These are phyloP conservation scores for Psammodynastes pulverulentus DNA, from an alignment of 2,113 vertebrate species.

Conservation along the genomic window DNA sequence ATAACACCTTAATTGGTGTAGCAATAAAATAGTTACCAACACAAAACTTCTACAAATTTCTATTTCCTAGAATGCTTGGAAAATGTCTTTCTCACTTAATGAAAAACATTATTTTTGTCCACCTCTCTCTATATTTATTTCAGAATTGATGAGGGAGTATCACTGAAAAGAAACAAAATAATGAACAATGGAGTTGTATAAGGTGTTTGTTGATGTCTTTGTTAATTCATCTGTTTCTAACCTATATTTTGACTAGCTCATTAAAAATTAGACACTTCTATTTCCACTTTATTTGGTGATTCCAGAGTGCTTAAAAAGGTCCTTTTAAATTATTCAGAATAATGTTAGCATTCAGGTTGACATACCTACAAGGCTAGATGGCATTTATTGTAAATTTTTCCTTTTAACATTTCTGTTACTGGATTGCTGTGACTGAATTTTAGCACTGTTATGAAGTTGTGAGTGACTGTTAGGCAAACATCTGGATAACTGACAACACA, in stretches of 20 bases:
- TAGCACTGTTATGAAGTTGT: neutral
- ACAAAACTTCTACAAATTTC: neutral
- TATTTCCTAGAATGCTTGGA: no score
- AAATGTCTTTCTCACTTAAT: neutral
- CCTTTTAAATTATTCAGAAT: slow-evolving; percentile 3
- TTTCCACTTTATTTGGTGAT: neutral
- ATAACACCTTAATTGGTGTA: neutral
- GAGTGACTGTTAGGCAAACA: neutral
- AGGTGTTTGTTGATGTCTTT: neutral
- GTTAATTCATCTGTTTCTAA: neutral
- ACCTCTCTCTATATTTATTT: neutral
- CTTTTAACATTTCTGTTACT: neutral
- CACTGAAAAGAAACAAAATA: neutral
- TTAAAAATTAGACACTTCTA: fast-evolving
- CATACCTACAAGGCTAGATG: neutral
- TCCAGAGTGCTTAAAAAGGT: neutral
- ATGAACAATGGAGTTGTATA: no score
- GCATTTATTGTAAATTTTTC: neutral
- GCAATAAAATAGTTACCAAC: neutral
- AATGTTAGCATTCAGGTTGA: neutral
- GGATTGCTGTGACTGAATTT: neutral
- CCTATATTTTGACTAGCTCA: fast-evolving
- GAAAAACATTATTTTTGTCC: neutral
- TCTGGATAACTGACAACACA: neutral
- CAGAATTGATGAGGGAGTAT: no score